A percentile compares a stretch with the other conserved stretches of the same genome.
Conservation (phyloP, 37 sponge, comb jelly and placozoan genomes). For the Diacarnus erythraeanus region DNA sequence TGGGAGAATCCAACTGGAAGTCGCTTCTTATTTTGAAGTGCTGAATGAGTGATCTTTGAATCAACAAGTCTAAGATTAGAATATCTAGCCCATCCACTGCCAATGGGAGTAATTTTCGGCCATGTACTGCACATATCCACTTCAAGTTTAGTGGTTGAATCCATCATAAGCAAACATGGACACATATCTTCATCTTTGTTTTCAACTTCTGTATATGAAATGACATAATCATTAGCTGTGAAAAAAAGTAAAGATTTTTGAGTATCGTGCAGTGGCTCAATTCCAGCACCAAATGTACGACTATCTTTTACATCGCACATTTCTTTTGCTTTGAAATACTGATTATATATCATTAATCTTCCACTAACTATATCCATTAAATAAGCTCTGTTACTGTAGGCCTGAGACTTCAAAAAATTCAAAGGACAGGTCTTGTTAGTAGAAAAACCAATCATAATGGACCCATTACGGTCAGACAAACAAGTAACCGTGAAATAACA, state of each 20-base stretch:
- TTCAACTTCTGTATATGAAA: constrained; percentile 24
- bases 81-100: constrained; percentile 57
- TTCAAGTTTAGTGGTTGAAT: constrained; percentile 10
- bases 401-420: constrained; percentile 1
- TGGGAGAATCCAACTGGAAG: constrained; percentile 52
- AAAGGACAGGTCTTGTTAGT: constrained; percentile 12
- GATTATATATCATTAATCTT: constrained; percentile 6
- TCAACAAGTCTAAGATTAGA: constrained; percentile 26
- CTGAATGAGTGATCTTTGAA: constrained; percentile 9
- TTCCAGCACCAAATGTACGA: constrained; percentile 47
- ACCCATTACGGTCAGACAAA: constrained; percentile 2
- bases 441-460: constrained; percentile 38
- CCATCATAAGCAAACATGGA: constrained; percentile 36
- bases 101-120: constrained; percentile 55
- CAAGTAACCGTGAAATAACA: constrained; percentile 27
- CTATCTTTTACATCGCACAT: constrained; percentile 3
- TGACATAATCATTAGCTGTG: constrained; percentile 36
- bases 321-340: constrained; percentile 20
- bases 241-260: constrained; percentile 40
- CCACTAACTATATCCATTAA: constrained; percentile 19
- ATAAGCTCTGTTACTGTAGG: neutral
- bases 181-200: constrained; percentile 4
- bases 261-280: constrained; percentile 5
- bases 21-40: neutral
- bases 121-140: constrained; percentile 59